Conservation (phyloP, 1,140 invertebrate species). For the Caenorhabditis elegans region DNA sequence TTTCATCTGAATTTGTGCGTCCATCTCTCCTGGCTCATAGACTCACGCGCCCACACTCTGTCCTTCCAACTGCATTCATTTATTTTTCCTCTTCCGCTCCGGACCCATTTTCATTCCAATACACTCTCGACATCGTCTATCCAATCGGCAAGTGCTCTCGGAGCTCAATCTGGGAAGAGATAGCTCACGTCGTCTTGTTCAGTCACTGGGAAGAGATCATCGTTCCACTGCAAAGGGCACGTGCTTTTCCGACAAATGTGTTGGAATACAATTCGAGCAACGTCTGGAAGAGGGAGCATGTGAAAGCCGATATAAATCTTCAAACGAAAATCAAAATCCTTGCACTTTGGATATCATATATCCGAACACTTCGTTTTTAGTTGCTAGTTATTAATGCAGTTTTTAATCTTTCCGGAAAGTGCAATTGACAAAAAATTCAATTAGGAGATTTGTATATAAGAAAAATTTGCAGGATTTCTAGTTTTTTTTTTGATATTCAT, state of each 20-base stretch:
- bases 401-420: neutral
- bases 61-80: conserved; percentile 17
- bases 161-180: neutral
- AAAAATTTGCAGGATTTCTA: too few relatives aligned
- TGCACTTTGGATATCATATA: conserved; percentile 7
- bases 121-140: neutral
- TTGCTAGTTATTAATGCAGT: conserved; percentile 27
- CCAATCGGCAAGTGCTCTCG: neutral
- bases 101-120: conserved; percentile 17
- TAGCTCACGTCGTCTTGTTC: neutral
- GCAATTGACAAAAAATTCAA: neutral
- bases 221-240: neutral
- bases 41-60: neutral
- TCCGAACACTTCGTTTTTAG: neutral
- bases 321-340: neutral
- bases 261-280: too few relatives aligned
- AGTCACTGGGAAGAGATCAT: neutral
- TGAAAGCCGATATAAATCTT: neutral
- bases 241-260: too few relatives aligned
- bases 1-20: conserved; percentile 7
- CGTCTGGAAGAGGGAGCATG: neutral
- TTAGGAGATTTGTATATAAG: neutral
- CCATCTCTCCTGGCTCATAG: neutral
- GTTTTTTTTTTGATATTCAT: too few relatives aligned
- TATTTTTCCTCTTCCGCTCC: neutral